A percentile compares a stretch with the other conserved stretches of the same genome.
Evolutionary conservation across 2,888 invertebrate genomes (phyloP).

Genomic region (Aphodius granarius): DNA sequence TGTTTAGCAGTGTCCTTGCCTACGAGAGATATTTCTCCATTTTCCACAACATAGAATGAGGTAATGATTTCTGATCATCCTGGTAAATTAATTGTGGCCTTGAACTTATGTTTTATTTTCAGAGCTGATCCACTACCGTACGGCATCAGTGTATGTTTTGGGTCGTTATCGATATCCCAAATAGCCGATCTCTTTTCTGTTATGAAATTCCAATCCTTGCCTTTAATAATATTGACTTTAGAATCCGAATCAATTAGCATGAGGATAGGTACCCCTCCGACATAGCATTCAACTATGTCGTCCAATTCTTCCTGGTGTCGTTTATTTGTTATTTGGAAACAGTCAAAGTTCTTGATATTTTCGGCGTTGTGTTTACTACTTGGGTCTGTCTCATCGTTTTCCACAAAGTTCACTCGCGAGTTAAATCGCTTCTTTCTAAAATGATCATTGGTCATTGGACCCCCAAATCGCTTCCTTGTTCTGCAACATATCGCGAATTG

Average conservation of each 20-base stretch:
- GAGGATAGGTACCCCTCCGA: background rate
- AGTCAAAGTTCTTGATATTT: background rate
- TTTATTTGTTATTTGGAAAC: too few relatives aligned
- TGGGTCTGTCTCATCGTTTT: too few relatives aligned
- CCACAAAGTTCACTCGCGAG: too few relatives aligned
- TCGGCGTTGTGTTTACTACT: too few relatives aligned
- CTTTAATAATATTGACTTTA: background rate
- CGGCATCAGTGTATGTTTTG: background rate
- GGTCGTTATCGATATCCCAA: background rate
- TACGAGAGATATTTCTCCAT: slow-evolving; percentile 6
- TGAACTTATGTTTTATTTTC: background rate
- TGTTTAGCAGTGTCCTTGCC: slow-evolving; percentile 4
- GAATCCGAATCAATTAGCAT: slow-evolving; percentile 13
- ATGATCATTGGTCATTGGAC: too few relatives aligned
- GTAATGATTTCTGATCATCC: background rate
- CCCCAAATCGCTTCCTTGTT: slow-evolving; percentile 13
- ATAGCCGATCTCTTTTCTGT: background rate
- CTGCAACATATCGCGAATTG: slow-evolving; percentile 30
- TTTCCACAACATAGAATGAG: background rate
- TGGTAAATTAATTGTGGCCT: background rate
- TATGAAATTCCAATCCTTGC: background rate
- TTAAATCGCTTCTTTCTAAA: too few relatives aligned
- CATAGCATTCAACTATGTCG: background rate
- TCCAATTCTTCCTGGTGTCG: too few relatives aligned
- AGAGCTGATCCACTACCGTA: background rate